These are phyloP conservation scores for Ctenomys sociabilis DNA, from an alignment of 2,113 vertebrate species.

Conservation along the genomic window DNA sequence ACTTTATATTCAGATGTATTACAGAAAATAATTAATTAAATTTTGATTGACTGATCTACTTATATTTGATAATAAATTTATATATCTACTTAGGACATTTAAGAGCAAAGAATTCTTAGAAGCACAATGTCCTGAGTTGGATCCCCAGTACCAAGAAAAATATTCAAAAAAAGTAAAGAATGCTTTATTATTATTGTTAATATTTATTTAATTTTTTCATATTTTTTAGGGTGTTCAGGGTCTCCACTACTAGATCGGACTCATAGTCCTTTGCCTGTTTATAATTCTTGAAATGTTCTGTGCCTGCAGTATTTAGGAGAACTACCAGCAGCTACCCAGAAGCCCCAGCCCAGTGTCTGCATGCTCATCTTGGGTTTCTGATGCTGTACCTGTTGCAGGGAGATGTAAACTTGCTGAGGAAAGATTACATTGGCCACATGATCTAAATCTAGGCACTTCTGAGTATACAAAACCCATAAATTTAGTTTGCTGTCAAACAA, in stretches of 20 bases:
- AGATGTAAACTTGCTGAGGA: background rate
- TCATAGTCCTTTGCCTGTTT: no score
- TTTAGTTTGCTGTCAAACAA: background rate
- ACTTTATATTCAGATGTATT: background rate
- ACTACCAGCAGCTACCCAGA: rapidly evolving
- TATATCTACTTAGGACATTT: background rate
- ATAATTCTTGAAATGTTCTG: background rate
- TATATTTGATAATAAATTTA: background rate
- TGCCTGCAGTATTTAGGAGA: background rate
- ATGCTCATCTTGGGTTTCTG: background rate
- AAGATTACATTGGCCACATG: background rate
- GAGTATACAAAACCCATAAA: background rate
- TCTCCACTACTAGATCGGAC: no score
- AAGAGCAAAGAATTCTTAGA: background rate
- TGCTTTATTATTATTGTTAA: no score
- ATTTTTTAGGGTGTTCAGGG: no score
- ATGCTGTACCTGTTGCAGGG: background rate
- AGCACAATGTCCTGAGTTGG: no score
- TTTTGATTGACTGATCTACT: background rate
- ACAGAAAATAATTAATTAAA: background rate
- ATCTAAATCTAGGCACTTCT: background rate
- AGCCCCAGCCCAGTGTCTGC: background rate
- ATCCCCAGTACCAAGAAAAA: no score
- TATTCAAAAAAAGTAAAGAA: no score
- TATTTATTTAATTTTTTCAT: no score